A percentile compares a stretch with the other conserved stretches of the same genome.
phyloP scores from a whole-genome alignment of 2,888 invertebrate genomes.

The Mycalesis mineus region DNA sequence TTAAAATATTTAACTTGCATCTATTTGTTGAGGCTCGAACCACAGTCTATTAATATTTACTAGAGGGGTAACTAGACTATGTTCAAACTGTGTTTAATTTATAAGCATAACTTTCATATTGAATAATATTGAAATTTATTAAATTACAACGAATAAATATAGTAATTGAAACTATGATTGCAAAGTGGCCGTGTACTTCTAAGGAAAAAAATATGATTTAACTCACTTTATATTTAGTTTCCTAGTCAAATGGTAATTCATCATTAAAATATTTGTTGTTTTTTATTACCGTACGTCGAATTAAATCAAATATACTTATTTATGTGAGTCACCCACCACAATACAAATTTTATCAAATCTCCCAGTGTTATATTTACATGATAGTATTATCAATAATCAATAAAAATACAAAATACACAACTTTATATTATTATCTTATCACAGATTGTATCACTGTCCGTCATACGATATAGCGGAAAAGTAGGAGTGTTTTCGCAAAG shows the following conservation, averaged over 20 bases:
- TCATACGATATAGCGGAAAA: neutral
- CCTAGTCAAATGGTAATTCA: neutral
- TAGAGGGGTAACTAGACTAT: no score
- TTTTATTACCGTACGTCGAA: neutral
- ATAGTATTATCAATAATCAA: constrained; percentile 15
- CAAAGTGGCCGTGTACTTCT: neutral
- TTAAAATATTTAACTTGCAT: no score
- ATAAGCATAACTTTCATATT: no score
- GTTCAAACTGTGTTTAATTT: no score
- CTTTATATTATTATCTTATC: neutral
- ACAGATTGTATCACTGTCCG: constrained; percentile 7
- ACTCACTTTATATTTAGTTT: constrained; percentile 8
- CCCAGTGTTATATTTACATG: constrained; percentile 8
- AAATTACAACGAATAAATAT: no score
- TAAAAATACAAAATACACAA: constrained; percentile 7
- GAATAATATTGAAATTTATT: no score
- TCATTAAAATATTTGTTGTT: neutral
- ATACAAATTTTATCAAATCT: neutral
- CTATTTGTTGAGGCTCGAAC: no score
- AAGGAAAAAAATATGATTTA: neutral
- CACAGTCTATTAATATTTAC: no score
- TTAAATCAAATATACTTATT: no score
- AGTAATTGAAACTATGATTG: no score
- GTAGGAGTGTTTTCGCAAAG: neutral
- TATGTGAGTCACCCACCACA: neutral